Evolutionary conservation across 2,888 invertebrate species (phyloP).

Genomic region (Achlya flavicornis): DNA sequence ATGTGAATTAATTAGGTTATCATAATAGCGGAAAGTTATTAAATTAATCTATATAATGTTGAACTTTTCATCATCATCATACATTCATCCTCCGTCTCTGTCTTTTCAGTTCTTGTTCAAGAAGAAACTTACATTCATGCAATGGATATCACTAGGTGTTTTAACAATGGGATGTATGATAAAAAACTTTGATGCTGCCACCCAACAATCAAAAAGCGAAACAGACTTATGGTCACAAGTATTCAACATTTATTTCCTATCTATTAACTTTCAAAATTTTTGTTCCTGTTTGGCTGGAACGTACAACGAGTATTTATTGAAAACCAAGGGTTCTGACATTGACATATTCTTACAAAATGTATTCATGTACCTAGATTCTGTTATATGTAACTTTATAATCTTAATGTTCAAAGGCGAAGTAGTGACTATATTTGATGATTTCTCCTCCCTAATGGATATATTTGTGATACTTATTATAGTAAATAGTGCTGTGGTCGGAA

Average conservation of each 20-base stretch:
- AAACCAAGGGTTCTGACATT: conserved; percentile 92
- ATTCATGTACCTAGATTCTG: conserved; percentile 97
- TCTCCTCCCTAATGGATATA: conserved; percentile 84
- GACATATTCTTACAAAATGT: conserved; percentile 97
- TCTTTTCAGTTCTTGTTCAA: conserved; percentile 91
- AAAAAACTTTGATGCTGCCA: conserved; percentile 88
- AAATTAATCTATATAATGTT: no score
- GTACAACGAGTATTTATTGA: conserved; percentile 96
- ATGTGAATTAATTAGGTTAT: no score
- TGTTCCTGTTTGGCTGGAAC: conserved; percentile 98
- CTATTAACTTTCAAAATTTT: conserved; percentile 90
- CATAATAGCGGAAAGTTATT: no score
- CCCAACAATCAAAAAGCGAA: conserved; percentile 59
- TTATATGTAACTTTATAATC: conserved; percentile 93
- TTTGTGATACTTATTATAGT: conserved; percentile 92
- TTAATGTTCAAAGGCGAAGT: conserved; percentile 87
- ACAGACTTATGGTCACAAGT: conserved; percentile 65
- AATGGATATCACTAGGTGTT: conserved; percentile 95
- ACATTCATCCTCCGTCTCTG: background rate
- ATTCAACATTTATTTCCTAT: conserved; percentile 85
- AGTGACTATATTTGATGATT: conserved; percentile 82
- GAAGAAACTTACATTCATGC: conserved; percentile 89
- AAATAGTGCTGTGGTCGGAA: conserved; percentile 95
- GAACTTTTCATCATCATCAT: no score
- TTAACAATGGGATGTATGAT: conserved; percentile 95